Base-by-base conservation (phyloP, 1,140 invertebrate genomes). In the Platyura marginata region DNA sequence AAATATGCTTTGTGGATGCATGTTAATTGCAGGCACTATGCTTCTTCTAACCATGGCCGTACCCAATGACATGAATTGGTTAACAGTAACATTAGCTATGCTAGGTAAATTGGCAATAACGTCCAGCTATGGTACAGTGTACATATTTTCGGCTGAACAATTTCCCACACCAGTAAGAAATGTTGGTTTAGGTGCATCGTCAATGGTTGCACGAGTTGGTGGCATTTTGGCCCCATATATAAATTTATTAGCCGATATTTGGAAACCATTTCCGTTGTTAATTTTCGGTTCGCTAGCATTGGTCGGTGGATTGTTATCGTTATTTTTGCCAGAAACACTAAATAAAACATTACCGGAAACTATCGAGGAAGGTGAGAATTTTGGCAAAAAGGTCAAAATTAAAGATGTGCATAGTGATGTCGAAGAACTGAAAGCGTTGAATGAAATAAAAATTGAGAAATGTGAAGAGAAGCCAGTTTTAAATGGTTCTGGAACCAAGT, bases 111-210 rank as follows among this genome's bases (percentile, higher is more conserved):
- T 89, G 48, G 77, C 79, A 13, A 85, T 87, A 41, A 85, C 83
- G 0, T 72, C 80, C 0, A 80, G 81, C 6, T 89, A 83, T 52
- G 79, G 76, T 21, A 74, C 81, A 2, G 72, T 87, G 22, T 88
- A 86, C 51, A 69, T 88, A 35, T 84, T 80, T 53, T 79, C 84
- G 9, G 75, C 77, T 5, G 85, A 90, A 63, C 77, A 86, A 52
- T 87, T 84, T 51, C 85, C 86, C 1, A 89, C 86, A 1, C 74
- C 81, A 6, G 75, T 90, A 32, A 65, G 86, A 42, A 87, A 82
- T 53, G 75, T 79, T 35, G 82, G 74, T 10, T 57, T 89, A 45
- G 85, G 84, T 2, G 74, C 78, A 3, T 71, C 79, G 34, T 87
- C 82, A 0, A 82, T 78, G 47, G 76, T 72, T 46, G 84, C 83